These are phyloP conservation scores for Motacilla alba DNA, from an alignment of 2,113 vertebrate genomes.

Conservation along the genomic window DNA sequence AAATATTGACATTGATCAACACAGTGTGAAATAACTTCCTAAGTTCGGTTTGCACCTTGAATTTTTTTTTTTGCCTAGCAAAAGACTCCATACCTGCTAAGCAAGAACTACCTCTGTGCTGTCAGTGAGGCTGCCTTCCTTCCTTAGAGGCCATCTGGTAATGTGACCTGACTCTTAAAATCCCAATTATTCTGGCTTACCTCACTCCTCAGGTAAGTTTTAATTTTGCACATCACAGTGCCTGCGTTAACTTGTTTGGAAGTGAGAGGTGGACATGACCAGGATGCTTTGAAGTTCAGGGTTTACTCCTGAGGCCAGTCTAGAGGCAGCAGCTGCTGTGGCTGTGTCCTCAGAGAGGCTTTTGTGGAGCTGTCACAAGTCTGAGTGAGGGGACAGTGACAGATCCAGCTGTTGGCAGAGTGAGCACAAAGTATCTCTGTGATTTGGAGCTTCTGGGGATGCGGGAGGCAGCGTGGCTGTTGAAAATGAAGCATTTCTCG, in stretches of 20 bases:
- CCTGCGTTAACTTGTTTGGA: neutral
- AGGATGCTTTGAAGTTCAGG: neutral
- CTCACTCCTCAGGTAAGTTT: neutral
- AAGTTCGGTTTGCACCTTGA: neutral
- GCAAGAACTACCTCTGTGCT: neutral
- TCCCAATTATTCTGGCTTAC: neutral
- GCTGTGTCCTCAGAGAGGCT: neutral
- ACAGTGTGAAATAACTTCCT: neutral
- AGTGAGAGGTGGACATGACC: neutral
- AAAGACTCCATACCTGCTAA: neutral
- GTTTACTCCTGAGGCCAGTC: neutral
- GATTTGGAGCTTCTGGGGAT: neutral
- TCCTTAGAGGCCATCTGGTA: neutral
- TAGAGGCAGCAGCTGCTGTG: neutral
- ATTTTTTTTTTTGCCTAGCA: neutral
- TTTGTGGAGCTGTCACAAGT: rapidly evolving
- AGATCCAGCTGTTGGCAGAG: neutral
- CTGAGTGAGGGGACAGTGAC: neutral
- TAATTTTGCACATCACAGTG: neutral
- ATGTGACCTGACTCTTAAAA: neutral
- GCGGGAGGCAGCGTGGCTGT: neutral
- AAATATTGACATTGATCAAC: neutral
- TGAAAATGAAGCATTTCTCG: neutral
- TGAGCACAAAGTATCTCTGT: rapidly evolving
- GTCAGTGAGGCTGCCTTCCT: neutral